Evolutionary conservation across 2,888 invertebrate species (phyloP).

Genomic region (Sinelater perroti): DNA sequence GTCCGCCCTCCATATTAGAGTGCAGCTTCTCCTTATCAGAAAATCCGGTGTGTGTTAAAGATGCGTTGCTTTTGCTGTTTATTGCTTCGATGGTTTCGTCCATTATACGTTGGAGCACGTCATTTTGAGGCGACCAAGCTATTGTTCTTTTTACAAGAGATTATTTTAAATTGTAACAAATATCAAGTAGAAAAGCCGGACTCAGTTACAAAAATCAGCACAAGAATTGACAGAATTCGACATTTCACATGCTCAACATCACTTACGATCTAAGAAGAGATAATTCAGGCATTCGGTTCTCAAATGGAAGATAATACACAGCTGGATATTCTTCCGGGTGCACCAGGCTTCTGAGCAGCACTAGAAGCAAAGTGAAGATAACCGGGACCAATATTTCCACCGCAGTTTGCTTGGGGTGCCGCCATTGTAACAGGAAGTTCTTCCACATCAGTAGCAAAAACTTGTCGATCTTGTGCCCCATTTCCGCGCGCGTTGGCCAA

Average conservation of each 20-base stretch:
- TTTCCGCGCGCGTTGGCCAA: no score
- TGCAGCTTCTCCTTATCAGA: constrained; percentile 10
- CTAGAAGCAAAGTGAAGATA: constrained; percentile 71
- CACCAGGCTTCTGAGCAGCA: constrained; percentile 74
- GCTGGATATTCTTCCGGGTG: constrained; percentile 61
- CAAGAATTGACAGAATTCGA: no score
- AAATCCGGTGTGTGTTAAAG: constrained; percentile 4
- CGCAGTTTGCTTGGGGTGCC: constrained; percentile 72
- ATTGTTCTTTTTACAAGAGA: constrained; percentile 1
- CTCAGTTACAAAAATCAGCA: not conserved
- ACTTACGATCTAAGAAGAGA: constrained; percentile 6
- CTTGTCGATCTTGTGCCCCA: constrained; percentile 50
- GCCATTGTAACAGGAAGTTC: constrained; percentile 78
- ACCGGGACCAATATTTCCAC: constrained; percentile 74
- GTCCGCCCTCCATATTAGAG: constrained; percentile 18
- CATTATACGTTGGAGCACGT: constrained; percentile 20
- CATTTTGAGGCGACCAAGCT: constrained; percentile 26
- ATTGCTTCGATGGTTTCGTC: constrained; percentile 5
- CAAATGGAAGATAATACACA: constrained; percentile 19
- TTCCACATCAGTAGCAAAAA: constrained; percentile 82
- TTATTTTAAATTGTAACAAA: not conserved
- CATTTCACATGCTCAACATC: no score
- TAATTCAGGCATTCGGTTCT: constrained; percentile 2
- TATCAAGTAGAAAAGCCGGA: not conserved
- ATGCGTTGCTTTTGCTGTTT: not conserved